Evolutionary conservation across 2,113 vertebrate genomes (phyloP).

Genomic region (Pachypanchax playfairii): DNA sequence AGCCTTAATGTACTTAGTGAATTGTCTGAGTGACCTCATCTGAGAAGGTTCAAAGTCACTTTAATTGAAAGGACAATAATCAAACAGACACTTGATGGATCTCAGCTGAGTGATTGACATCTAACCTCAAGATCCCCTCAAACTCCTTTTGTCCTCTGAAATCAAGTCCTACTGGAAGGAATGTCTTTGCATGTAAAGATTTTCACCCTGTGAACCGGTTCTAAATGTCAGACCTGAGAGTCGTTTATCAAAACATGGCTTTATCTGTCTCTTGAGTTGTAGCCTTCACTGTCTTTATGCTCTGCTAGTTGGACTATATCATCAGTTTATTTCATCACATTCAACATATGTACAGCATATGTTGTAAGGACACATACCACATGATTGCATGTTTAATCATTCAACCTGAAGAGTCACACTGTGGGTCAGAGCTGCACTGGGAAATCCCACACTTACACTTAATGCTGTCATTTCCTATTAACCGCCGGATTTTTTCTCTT

Average conservation of each 20-base stretch:
- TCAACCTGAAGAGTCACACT: neutral
- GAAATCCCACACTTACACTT: neutral
- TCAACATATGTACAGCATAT: neutral
- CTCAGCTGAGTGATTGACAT: constrained; percentile 27
- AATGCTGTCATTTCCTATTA: neutral
- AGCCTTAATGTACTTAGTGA: neutral
- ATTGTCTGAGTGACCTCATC: neutral
- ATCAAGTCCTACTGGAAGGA: constrained; percentile 8
- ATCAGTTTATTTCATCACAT: neutral
- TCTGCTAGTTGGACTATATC: neutral
- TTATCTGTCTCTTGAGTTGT: neutral
- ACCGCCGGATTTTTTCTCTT: neutral
- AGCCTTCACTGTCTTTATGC: neutral
- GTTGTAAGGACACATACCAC: too few relatives aligned
- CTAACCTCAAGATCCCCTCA: constrained; percentile 2
- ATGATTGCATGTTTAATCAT: neutral
- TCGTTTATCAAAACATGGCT: constrained; percentile 9
- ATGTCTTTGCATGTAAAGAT: constrained; percentile 15
- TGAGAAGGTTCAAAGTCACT: constrained; percentile 16
- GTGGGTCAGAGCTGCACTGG: too few relatives aligned
- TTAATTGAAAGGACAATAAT: constrained; percentile 20
- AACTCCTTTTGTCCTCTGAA: constrained; percentile 23
- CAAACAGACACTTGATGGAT: constrained; percentile 24
- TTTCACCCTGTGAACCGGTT: constrained; percentile 20
- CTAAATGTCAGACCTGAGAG: constrained; percentile 36